phyloP scores from a whole-genome alignment of 2,888 invertebrate species.

The Gortyna flavago region DNA sequence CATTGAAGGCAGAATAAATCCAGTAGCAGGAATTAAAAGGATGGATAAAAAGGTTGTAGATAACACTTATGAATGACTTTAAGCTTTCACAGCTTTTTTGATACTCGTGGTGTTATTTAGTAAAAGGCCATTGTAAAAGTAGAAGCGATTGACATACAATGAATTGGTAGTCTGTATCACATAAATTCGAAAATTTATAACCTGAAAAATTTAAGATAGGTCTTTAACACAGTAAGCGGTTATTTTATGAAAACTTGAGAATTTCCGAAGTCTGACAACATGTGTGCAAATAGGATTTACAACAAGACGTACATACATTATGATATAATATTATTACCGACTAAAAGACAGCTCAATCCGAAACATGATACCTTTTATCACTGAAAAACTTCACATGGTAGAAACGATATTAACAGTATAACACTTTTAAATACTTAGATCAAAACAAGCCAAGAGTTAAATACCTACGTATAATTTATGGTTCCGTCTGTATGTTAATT shows the following conservation, averaged over 20 bases:
- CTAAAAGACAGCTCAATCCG: background rate
- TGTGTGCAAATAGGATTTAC: background rate
- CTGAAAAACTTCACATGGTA: background rate
- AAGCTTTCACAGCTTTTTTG: slow-evolving; percentile 3
- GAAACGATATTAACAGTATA: background rate
- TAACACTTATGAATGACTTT: background rate
- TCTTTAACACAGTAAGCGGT: background rate
- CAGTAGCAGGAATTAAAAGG: slow-evolving; percentile 35
- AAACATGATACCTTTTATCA: no score
- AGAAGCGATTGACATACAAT: background rate
- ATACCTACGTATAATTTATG: slow-evolving; percentile 36
- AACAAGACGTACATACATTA: background rate
- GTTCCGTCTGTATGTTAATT: slow-evolving; percentile 65
- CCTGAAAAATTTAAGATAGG: no score
- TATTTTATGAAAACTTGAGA: background rate
- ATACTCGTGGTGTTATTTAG: background rate
- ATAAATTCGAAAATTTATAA: background rate
- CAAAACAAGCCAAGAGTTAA: slow-evolving; percentile 17
- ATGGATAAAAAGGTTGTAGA: background rate
- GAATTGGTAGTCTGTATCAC: background rate
- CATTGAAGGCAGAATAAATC: slow-evolving; percentile 42
- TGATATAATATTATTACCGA: background rate
- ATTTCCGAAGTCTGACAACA: background rate
- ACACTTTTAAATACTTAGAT: slow-evolving; percentile 6
- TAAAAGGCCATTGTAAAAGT: background rate